Evolutionary conservation across 2,888 invertebrate genomes (phyloP).

Genomic region (Syritta pipiens): DNA sequence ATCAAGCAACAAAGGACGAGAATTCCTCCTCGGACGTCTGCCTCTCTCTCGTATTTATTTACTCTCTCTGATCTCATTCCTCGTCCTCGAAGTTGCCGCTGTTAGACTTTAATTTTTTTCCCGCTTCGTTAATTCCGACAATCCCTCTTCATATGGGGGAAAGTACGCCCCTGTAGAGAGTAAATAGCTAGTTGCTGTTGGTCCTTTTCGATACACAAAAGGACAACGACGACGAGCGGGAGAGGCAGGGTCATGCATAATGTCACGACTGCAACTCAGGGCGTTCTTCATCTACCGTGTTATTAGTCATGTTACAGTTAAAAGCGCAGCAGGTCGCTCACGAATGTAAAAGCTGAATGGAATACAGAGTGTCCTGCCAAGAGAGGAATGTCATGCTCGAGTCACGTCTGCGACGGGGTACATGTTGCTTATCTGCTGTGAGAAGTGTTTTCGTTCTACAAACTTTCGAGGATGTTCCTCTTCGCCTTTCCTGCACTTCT

Average conservation of each 20-base stretch:
- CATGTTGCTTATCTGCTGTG: constrained; percentile 38
- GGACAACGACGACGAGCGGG: not conserved
- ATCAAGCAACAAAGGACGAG: constrained; percentile 7
- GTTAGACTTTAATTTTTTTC: not conserved
- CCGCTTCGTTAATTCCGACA: not conserved
- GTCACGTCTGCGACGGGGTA: constrained; percentile 15
- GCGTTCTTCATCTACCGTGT: not conserved
- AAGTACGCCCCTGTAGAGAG: not conserved
- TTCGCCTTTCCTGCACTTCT: not conserved
- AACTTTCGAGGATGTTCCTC: not conserved
- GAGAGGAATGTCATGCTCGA: constrained; percentile 14
- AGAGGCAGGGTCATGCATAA: not conserved
- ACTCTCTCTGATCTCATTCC: constrained; percentile 2
- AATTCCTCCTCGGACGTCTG: not conserved
- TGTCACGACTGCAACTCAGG: not conserved
- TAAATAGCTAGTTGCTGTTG: not conserved
- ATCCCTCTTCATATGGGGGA: not conserved
- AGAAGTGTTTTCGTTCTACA: constrained; percentile 8
- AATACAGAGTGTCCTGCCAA: constrained; percentile 33
- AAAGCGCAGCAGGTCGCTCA: constrained; percentile 1
- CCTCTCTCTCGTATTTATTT: constrained; percentile 21
- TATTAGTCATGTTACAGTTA: constrained; percentile 30
- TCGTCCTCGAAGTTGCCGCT: too few species aligned
- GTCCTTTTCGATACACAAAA: not conserved
- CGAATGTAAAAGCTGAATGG: constrained; percentile 15